Conservation (phyloP, 2,888 invertebrate genomes). For the Phymatocera aterrima region DNA sequence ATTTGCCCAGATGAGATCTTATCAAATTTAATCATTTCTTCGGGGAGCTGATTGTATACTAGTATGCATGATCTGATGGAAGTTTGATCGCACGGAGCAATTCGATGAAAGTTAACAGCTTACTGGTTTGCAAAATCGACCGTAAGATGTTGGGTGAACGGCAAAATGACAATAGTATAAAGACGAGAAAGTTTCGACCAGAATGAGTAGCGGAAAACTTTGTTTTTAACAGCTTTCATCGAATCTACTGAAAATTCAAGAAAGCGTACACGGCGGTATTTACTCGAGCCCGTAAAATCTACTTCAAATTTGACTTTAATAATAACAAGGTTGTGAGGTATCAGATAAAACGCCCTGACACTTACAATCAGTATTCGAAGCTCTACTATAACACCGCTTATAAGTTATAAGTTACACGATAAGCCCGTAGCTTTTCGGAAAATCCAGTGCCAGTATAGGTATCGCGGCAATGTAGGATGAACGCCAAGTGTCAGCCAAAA, state of each 20-base stretch:
- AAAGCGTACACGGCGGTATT: not conserved
- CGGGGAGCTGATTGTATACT: no score
- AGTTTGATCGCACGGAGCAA: not conserved
- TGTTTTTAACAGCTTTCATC: not conserved
- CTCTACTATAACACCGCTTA: not conserved
- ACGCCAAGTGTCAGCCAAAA: not conserved
- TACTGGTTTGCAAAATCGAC: slow-evolving; percentile 2
- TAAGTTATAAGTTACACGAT: not conserved
- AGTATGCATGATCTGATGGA: not conserved
- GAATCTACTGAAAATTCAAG: slow-evolving; percentile 5
- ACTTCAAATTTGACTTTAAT: not conserved
- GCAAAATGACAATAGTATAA: no score
- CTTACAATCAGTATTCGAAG: not conserved
- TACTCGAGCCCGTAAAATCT: not conserved
- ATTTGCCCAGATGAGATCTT: no score
- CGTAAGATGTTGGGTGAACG: not conserved
- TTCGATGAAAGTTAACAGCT: not conserved
- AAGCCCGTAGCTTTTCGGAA: not conserved
- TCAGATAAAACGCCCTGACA: not conserved
- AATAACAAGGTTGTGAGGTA: slow-evolving; percentile 2
- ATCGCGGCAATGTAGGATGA: not conserved
- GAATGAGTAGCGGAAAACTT: not conserved
- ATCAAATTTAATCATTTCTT: no score
- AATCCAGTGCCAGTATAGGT: no score
- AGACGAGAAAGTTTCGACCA: not conserved